These are phyloP conservation scores for Gyrodactylus bullatarudis DNA, from an alignment of 1,140 invertebrate species.

Conservation along the genomic window DNA sequence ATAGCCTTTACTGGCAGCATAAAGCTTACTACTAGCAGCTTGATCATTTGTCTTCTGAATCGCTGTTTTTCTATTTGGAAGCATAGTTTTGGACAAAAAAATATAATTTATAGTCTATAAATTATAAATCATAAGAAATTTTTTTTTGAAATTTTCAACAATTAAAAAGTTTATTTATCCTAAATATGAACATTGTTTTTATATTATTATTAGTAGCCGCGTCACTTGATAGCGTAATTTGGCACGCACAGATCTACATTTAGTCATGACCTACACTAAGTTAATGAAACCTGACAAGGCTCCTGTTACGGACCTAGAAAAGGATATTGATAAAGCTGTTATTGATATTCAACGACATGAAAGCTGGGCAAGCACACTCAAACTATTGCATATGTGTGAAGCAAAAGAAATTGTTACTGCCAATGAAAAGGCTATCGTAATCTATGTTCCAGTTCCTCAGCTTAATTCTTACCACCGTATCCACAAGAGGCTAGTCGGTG, in stretches of 20 bases:
- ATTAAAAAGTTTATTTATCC: background rate
- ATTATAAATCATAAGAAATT: background rate
- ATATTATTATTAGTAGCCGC: background rate
- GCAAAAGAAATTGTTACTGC: background rate
- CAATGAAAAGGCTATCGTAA: constrained; percentile 38
- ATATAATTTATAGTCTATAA: too few species aligned
- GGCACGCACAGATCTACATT: too few species aligned
- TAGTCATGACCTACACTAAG: background rate
- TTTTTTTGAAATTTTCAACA: background rate
- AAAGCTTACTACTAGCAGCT: background rate
- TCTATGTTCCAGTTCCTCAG: constrained; percentile 92
- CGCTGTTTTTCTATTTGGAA: too few species aligned
- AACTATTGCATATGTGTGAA: background rate
- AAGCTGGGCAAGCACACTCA: background rate
- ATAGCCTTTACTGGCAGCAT: background rate
- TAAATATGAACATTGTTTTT: too few species aligned
- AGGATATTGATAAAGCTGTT: background rate
- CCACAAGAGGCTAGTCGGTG: constrained; percentile 65
- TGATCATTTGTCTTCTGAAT: background rate
- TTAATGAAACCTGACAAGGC: background rate
- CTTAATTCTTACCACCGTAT: constrained; percentile 85
- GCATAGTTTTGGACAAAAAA: too few species aligned
- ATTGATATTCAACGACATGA: background rate
- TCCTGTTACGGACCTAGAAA: background rate
- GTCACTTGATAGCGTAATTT: background rate